Evolutionary conservation across 2,113 vertebrate species (phyloP), one percentile per base, ranked within the genome.

Genomic region (Trichechus manatus): DNA sequence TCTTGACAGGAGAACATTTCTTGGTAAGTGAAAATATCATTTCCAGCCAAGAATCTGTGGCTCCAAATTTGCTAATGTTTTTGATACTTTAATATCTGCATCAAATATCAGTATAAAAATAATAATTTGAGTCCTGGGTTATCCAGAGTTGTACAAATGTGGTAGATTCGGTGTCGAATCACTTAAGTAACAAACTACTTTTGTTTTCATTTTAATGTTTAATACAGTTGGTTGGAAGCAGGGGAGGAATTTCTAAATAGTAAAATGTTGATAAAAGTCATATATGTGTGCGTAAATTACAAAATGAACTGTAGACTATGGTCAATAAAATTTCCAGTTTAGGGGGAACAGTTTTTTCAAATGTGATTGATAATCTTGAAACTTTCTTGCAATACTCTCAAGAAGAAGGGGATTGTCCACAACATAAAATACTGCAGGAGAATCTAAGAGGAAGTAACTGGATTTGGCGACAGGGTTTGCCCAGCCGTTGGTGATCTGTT

Each of bases 181-280:
- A 61, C 6, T 92, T 94, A 42, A 94, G 17, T 59, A 66, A 70
- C 47, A 87, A 87, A 42, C 11, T 29, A 10, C 39, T 96, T n/a
- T 64, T 36, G 44, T 80, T 91, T 95, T 82, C 20, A 42, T 84
- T 95, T 90, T 89, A 5, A n/a, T 70, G 94, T 93, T 93, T 70
- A 53, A 72, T 50, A 61, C 15, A 75, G 29, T 77, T 94, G 25
- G n/a, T 94, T 95, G 27, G 68, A 86, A 82, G 42, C 72, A 82
- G 50, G 13, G 64, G 31, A 25, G 77, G 59, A n/a, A 33, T 47
- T 77, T 68, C 56, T 79, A 56, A 74, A 39, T 70, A 61, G 27
- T 10, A 13, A 70, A 50, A 66, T 59, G 29, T 77, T 22, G 36
- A 78, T 87, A 70, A 47, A 47, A 47, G 47, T 47, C 47, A 47